Base-by-base conservation (phyloP, 1,140 invertebrate species). In the Archivesica marissinica region DNA sequence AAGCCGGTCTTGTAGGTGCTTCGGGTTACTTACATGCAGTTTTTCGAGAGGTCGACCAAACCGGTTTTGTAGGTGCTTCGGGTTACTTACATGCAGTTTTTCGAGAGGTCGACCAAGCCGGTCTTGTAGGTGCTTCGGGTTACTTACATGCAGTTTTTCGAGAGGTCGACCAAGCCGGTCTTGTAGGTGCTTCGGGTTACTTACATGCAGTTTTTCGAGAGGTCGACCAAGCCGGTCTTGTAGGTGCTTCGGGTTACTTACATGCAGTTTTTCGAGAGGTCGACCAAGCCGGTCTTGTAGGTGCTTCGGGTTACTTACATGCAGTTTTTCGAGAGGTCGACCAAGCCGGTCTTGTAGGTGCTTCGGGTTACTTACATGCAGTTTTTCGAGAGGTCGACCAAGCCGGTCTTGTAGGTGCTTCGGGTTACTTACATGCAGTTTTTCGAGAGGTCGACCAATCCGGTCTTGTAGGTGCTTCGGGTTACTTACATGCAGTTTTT, bases 261-360 rank as follows among this genome's bases (percentile, higher is more conserved):
- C 97, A 95, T 99, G 98, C 44, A 99, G 95, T 95, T 99, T 99
- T 93, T 99, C 98, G 38, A 99, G 94, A 39, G 99, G 99, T 85
- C 98, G 95, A 59, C 98, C 98, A 95, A 99, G 98, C 94, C 98
- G 98, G 89, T 97, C 96, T 61, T 96, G n/a, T n/a, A n/a, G n/a
- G n/a, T n/a, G n/a, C n/a, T n/a, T n/a, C n/a, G n/a, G n/a, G n/a
- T 44, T 68, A 94, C 95, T 95, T 95, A 98, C 97, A 95, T 99
- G 98, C 44, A 99, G 95, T 95, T 99, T 99, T 93, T 99, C 98
- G 38, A 99, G 94, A 39, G 99, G 99, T 85, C 98, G 95, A 59
- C 98, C 98, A 95, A 99, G 98, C 94, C 98, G 98, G 89, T 97
- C 96, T 61, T 96, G n/a, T n/a, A n/a, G n/a, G n/a, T n/a, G n/a